A percentile compares a stretch with the other conserved stretches of the same genome.
These are phyloP conservation scores for Wiebesia pumilae DNA, from an alignment of 1,140 invertebrate species.

Conservation along the genomic window DNA sequence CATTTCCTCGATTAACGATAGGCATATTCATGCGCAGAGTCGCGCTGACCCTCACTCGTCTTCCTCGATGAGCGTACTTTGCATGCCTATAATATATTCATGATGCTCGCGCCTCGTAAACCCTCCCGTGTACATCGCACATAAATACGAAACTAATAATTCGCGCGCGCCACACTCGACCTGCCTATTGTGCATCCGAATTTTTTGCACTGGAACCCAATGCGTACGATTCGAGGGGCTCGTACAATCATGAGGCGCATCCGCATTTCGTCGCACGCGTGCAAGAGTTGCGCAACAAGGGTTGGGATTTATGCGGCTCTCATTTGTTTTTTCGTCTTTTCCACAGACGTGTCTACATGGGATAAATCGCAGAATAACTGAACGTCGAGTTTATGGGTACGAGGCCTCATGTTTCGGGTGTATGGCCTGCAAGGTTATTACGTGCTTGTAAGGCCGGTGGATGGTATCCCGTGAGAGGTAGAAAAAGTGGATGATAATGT, in stretches of 20 bases:
- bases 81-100: slow-evolving; percentile 7
- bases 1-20: slow-evolving; percentile 50
- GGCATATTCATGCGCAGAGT: background rate
- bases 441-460: background rate
- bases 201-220: background rate
- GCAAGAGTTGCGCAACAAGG: slow-evolving; percentile 13
- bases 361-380: slow-evolving; percentile 29
- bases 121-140: background rate
- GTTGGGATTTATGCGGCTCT: slow-evolving; percentile 36
- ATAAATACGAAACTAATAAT: background rate
- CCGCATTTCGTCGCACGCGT: slow-evolving; percentile 1
- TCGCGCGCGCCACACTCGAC: background rate
- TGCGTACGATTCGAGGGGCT: background rate
- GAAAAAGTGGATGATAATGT: slow-evolving; percentile 11
- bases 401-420: slow-evolving; percentile 18
- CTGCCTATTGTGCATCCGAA: background rate
- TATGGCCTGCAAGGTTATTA: slow-evolving; percentile 29
- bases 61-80: background rate
- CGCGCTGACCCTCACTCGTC: background rate
- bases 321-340: slow-evolving; percentile 5
- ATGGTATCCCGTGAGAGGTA: background rate
- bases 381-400: background rate
- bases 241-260: background rate
- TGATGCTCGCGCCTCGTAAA: slow-evolving; percentile 42
- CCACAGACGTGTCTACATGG: slow-evolving; percentile 25